A percentile compares a stretch with the other conserved stretches of the same genome.
phyloP scores from a whole-genome alignment of 2,888 invertebrate species.

The Athrips mouffetella region DNA sequence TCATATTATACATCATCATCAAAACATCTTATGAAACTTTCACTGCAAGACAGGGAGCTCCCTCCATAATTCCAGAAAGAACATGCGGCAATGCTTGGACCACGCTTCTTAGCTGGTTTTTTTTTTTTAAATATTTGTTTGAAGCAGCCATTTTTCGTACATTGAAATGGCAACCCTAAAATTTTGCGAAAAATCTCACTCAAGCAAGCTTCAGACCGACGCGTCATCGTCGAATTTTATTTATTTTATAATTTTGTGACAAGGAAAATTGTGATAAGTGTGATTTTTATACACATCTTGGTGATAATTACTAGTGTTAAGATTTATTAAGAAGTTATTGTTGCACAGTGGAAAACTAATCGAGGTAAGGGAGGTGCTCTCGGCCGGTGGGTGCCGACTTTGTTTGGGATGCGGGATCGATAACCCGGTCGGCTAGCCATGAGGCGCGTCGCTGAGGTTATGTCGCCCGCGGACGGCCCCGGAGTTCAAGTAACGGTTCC shows the following conservation, averaged over 20 bases:
- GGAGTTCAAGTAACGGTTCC: slow-evolving; percentile 76
- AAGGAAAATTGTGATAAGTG: slow-evolving; percentile 77
- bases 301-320: slow-evolving; percentile 73
- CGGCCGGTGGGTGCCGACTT: slow-evolving; percentile 49
- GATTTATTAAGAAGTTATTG: slow-evolving; percentile 75
- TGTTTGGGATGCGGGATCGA: slow-evolving; percentile 77
- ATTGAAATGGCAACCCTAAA: neutral
- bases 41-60: too few relatives aligned
- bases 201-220: slow-evolving; percentile 62
- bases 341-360: slow-evolving; percentile 63
- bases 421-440: slow-evolving; percentile 72
- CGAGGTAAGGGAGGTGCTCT: slow-evolving; percentile 62
- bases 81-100: too few relatives aligned
- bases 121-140: neutral
- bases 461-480: slow-evolving; percentile 70
- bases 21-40: too few relatives aligned
- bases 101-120: neutral
- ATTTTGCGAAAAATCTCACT: slow-evolving; percentile 9
- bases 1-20: too few relatives aligned
- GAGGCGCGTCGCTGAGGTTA: slow-evolving; percentile 77
- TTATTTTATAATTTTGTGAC: slow-evolving; percentile 70
- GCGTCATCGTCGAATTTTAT: slow-evolving; percentile 73
- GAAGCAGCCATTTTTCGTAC: neutral
- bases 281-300: slow-evolving; percentile 73
- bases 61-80: too few relatives aligned